Conservation (phyloP, 1,140 invertebrate species). For the Diabrotica virgifera region DNA sequence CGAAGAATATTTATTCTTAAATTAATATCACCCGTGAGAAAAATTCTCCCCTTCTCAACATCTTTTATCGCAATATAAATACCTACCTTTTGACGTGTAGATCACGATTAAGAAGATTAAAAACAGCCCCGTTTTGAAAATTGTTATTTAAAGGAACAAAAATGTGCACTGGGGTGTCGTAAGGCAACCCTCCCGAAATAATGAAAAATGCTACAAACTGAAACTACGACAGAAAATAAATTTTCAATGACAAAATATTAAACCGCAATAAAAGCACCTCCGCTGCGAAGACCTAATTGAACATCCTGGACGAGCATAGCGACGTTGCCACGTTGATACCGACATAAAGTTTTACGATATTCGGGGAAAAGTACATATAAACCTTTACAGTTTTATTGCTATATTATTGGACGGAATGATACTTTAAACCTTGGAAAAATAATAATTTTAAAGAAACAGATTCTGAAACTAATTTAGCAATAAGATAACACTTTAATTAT, state of each 20-base stretch:
- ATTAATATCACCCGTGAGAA: too few relatives aligned
- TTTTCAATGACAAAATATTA: conserved; percentile 21
- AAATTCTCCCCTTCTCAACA: too few relatives aligned
- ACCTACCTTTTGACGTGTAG: not conserved
- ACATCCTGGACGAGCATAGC: not conserved
- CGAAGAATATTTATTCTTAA: too few relatives aligned
- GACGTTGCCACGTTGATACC: not conserved
- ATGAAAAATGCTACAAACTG: not conserved
- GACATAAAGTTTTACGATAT: too few relatives aligned
- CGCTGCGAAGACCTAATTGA: conserved; percentile 13
- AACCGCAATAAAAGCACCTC: conserved; percentile 19
- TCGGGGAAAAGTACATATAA: too few relatives aligned
- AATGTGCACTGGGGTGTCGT: not conserved
- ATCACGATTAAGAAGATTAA: not conserved
- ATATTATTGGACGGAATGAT: too few relatives aligned
- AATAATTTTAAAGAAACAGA: too few relatives aligned
- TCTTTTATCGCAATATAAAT: not conserved
- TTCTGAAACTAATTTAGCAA: too few relatives aligned
- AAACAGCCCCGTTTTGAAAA: not conserved
- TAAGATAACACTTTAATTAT: too few relatives aligned
- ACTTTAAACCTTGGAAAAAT: too few relatives aligned
- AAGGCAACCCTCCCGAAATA: not conserved
- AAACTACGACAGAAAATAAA: conserved; percentile 11
- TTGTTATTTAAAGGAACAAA: conserved; percentile 1
- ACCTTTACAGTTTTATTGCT: too few relatives aligned